phyloP scores from a whole-genome alignment of 2,888 invertebrate genomes.

The Xestoiulus laeticollis region DNA sequence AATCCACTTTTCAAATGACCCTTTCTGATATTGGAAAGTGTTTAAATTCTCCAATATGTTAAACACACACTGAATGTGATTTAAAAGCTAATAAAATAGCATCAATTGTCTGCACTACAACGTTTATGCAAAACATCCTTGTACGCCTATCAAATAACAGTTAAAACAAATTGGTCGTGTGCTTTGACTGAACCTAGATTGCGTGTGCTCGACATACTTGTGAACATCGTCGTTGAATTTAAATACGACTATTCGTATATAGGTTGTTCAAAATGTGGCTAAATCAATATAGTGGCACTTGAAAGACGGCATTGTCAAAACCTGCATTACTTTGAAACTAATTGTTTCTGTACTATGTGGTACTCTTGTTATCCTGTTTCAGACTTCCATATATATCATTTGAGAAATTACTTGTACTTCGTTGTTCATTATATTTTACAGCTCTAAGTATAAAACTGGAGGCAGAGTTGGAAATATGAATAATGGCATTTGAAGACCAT shows the following conservation, averaged over 20 bases:
- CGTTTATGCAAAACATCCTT: neutral
- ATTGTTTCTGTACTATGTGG: neutral
- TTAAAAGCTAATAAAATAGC: slow-evolving; percentile 43
- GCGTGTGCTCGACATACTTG: neutral
- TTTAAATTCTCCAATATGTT: slow-evolving; percentile 39
- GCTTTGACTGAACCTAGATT: neutral
- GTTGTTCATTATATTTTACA: no score
- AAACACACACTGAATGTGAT: slow-evolving; percentile 38
- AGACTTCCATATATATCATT: no score
- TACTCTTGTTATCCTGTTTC: no score
- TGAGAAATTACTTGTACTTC: no score
- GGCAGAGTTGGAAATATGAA: no score
- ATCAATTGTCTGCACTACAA: slow-evolving; percentile 15
- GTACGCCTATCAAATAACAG: slow-evolving; percentile 31
- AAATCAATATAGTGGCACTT: neutral
- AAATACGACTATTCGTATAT: neutral
- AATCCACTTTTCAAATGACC: neutral
- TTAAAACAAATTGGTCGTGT: slow-evolving; percentile 31
- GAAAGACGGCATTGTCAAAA: neutral
- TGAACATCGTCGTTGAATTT: neutral
- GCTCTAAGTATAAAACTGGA: no score
- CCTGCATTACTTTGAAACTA: neutral
- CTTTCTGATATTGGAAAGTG: neutral
- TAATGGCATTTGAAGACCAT: no score
- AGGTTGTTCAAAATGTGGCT: neutral